phyloP scores from a whole-genome alignment of 1,140 invertebrate genomes.

The Dysdera silvatica region DNA sequence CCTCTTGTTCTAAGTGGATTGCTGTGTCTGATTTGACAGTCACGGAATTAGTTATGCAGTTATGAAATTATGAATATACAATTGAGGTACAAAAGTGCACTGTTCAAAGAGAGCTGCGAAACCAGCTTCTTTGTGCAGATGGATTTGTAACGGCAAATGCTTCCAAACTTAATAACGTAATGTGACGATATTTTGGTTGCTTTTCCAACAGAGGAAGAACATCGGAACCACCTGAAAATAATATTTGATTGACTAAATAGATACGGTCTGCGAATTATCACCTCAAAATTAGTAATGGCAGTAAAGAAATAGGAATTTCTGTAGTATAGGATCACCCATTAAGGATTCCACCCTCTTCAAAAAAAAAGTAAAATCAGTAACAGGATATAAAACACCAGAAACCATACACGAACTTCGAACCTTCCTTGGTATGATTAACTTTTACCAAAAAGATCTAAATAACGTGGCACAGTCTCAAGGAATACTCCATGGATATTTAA shows the following conservation, averaged over 20 bases:
- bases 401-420: background rate
- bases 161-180: too few relatives aligned
- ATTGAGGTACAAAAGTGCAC: too few relatives aligned
- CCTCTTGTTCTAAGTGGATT: too few relatives aligned
- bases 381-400: background rate
- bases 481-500: background rate
- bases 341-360: background rate
- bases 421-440: background rate
- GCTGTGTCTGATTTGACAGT: too few relatives aligned
- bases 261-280: background rate
- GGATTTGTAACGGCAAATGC: too few relatives aligned
- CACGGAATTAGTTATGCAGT: too few relatives aligned
- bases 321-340: background rate
- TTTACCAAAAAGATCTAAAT: background rate
- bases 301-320: background rate
- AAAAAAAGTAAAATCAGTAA: background rate
- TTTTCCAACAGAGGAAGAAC: too few relatives aligned
- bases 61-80: too few relatives aligned
- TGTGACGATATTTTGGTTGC: too few relatives aligned
- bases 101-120: too few relatives aligned
- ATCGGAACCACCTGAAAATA: background rate
- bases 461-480: background rate
- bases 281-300: background rate
- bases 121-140: too few relatives aligned
- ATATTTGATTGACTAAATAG: background rate